These are phyloP conservation scores for Gorsachius magnificus DNA, from an alignment of 2,797 vertebrate genomes.

Conservation along the genomic window DNA sequence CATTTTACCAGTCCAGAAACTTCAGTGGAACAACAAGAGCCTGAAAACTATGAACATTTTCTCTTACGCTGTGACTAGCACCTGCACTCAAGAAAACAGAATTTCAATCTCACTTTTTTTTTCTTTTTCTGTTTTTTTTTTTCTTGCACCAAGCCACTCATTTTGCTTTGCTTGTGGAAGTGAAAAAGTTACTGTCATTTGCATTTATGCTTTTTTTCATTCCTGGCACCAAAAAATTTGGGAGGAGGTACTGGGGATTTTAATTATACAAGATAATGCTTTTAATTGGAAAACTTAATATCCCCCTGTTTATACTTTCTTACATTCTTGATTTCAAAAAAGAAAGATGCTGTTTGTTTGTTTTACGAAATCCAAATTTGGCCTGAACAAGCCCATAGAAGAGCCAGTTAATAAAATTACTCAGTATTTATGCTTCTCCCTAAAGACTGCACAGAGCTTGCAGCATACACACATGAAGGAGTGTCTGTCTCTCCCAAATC, in stretches of 20 bases:
- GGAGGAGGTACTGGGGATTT: neutral
- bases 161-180: neutral
- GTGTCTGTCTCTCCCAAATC: neutral
- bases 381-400: constrained; percentile 32
- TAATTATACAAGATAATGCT: constrained; percentile 21
- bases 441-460: neutral
- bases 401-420: constrained; percentile 21
- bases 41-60: neutral
- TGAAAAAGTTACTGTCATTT: neutral
- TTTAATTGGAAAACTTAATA: constrained; percentile 50
- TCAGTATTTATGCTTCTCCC: constrained; percentile 34
- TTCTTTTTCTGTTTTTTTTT: neutral
- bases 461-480: constrained; percentile 3
- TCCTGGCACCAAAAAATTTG: neutral
- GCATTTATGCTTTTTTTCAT: neutral
- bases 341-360: constrained; percentile 30
- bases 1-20: neutral
- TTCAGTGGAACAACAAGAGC: neutral
- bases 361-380: constrained; percentile 41
- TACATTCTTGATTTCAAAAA: constrained; percentile 12
- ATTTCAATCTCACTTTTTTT: neutral
- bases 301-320: constrained; percentile 27
- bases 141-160: neutral
- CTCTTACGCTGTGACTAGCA: neutral
- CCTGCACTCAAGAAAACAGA: neutral